A percentile compares a stretch with the other conserved stretches of the same genome.
Evolutionary conservation across 2,113 vertebrate species (phyloP).

Genomic region (Zingel zingel): DNA sequence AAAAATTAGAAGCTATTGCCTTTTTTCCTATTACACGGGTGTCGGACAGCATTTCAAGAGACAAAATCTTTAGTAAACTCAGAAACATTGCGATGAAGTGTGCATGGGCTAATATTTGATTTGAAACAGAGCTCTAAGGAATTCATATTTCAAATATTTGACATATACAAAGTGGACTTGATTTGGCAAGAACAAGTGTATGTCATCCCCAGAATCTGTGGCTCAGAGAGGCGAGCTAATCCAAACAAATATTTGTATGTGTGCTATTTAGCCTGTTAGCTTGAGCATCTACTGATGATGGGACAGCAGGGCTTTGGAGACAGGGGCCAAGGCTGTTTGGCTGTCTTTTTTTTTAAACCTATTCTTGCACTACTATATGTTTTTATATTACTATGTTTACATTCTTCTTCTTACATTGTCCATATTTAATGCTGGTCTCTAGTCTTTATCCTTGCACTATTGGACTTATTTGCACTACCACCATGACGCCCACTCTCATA

Average conservation of each 20-base stretch:
- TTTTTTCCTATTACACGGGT: background rate
- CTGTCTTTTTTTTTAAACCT: no score
- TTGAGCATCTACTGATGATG: background rate
- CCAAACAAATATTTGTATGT: conserved; percentile 6
- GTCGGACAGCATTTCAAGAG: background rate
- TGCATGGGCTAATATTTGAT: background rate
- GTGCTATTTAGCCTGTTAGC: conserved; percentile 1
- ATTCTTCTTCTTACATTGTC: no score
- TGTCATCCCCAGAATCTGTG: conserved; percentile 11
- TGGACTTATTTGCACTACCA: no score
- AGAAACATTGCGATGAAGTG: background rate
- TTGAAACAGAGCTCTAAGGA: background rate
- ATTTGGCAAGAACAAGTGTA: conserved; percentile 10
- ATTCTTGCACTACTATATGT: no score
- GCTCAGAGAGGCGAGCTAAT: conserved; percentile 3
- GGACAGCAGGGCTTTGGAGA: background rate
- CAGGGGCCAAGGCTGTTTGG: background rate
- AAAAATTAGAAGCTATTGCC: background rate
- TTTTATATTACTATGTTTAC: no score
- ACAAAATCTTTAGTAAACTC: conserved; percentile 7
- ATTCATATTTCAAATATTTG: conserved; percentile 27
- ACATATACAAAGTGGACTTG: conserved; percentile 10
- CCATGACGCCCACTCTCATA: no score
- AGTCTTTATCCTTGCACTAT: no score
- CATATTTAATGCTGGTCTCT: no score